Base-by-base conservation (phyloP, 2,888 invertebrate species). In the Apamea epomidion region DNA sequence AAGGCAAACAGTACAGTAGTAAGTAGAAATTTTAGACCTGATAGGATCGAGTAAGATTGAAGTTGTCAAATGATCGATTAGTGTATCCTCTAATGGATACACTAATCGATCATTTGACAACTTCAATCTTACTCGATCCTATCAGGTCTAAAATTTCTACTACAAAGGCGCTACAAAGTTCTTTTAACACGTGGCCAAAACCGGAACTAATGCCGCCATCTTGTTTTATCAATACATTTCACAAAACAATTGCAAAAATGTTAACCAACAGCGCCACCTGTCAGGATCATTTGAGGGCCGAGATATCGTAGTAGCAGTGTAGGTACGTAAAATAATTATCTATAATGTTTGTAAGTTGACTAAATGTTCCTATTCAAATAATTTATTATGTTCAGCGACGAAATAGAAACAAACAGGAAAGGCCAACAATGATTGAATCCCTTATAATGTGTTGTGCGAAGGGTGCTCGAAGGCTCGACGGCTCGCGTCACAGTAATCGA, bases 401-500 rank as follows among this genome's bases (percentile, higher is more conserved):
- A 54, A 68, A 78, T 72, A 72, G 67, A 72, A 79, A 72, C 84
- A 72, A 84, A 62, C 71, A 62, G n/a, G 54, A 62, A 60, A 21
- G 51, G n/a, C 74, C 54, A 71, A 84, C 32, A 71, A 74, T 65
- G 45, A 80, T 80, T 60, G 74, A 71, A 84, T 71, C 58, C 69
- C 29, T 37, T 82, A 80, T 78, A 75, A 72, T 64, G 58, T 74
- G 70, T 76, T 77, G 58, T 42, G 62, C 16, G 74, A 82, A 78
- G 45, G 37, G 48, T 65, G n/a, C 71, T 65, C 70, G 32, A 1
- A 42, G 51, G 29, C 64, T 54, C 74, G 42, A 37, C 76, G 54
- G n/a, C 75, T 70, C 60, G 29, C 78, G 69, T 65, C 83, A 74
- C 72, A 78, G 54, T 64, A 86, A 83, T 85, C 86, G 78, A 86